Base-by-base conservation (phyloP, 1,140 invertebrate species). In the Zaprionus ghesquierei region DNA sequence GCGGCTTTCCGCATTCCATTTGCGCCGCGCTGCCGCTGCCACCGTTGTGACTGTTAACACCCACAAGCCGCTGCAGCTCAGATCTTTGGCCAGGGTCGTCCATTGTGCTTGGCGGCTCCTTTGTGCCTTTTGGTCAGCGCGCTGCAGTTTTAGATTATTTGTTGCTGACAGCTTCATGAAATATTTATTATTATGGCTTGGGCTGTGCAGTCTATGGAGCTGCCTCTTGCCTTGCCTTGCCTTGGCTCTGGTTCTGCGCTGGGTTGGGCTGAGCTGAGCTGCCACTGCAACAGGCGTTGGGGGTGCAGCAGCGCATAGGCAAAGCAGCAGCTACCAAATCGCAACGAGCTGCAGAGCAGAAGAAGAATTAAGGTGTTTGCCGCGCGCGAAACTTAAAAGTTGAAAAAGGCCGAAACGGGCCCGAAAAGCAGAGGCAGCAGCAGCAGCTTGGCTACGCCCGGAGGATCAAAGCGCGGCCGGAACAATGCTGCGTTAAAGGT, bases 161-260 rank as follows among this genome's bases (percentile, higher is more conserved):
- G 84, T 89, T 89, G 85, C 84, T 89, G 84, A 89, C 84, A 89
- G 84, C 84, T 89, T 89, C 84, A 89, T 89, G 84, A 89, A 89
- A 89, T 89, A 89, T 89, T 89, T 89, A 89, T 89, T 89, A 87
- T 87, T 89, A 87, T 87, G 79, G 79, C 72, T 66, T 62, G 59
- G 53, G 8, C 75, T 12, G 31, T 12, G 31, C 13, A n/a, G n/a
- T 41, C 35, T 41, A 41, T 41, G 35, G 35, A 41, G 35, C 33
- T 35, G 12, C 12, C 12, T n/a, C 12, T 35, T 35, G 35, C 6
- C 23, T 61, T n/a, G n/a, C n/a, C 38, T 35, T 61, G 27, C 46
- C 44, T 62, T 70, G 35, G 38, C 20, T 33, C 31, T 23, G n/a
- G 20, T n/a, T n/a, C 50, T 44, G 10, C 23, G 22, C n/a, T 27